These are phyloP conservation scores for Ctenochaetus hawaiiensis DNA, from an alignment of 2,797 vertebrate genomes.

Conservation along the genomic window DNA sequence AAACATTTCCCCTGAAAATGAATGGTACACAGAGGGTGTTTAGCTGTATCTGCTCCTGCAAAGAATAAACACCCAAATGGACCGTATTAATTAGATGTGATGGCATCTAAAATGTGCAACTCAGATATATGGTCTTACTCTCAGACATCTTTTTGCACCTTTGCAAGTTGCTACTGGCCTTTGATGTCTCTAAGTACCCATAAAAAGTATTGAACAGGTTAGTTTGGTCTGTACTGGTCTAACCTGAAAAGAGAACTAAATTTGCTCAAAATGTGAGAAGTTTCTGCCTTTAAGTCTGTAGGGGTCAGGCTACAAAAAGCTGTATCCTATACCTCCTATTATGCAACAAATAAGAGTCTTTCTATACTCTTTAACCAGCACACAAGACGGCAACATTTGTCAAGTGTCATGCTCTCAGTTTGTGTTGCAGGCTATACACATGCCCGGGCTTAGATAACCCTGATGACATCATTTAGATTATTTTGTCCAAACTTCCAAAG, in stretches of 20 bases:
- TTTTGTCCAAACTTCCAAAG: too few relatives aligned
- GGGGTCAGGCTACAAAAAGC: not conserved
- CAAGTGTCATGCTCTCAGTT: not conserved
- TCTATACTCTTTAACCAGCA: not conserved
- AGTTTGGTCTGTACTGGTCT: not conserved
- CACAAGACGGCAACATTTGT: not conserved
- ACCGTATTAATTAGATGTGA: slow-evolving; percentile 47
- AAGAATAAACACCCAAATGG: slow-evolving; percentile 38
- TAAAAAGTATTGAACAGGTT: slow-evolving; percentile 28
- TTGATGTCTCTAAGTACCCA: slow-evolving; percentile 20
- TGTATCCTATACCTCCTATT: not conserved
- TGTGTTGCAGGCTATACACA: not conserved
- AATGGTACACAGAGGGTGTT: slow-evolving; percentile 7
- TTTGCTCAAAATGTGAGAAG: not conserved
- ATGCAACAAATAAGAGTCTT: not conserved
- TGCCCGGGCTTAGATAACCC: too few relatives aligned
- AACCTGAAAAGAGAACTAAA: not conserved
- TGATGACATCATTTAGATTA: too few relatives aligned
- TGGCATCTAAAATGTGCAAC: slow-evolving; percentile 48
- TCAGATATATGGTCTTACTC: slow-evolving; percentile 33
- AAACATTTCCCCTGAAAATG: slow-evolving; percentile 35
- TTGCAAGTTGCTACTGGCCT: slow-evolving; percentile 31
- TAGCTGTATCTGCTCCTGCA: slow-evolving; percentile 18
- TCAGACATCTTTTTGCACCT: slow-evolving; percentile 15
- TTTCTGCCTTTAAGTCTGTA: not conserved